Conservation (phyloP, 2,888 invertebrate species). For the Gymnosoma rotundatum region DNA sequence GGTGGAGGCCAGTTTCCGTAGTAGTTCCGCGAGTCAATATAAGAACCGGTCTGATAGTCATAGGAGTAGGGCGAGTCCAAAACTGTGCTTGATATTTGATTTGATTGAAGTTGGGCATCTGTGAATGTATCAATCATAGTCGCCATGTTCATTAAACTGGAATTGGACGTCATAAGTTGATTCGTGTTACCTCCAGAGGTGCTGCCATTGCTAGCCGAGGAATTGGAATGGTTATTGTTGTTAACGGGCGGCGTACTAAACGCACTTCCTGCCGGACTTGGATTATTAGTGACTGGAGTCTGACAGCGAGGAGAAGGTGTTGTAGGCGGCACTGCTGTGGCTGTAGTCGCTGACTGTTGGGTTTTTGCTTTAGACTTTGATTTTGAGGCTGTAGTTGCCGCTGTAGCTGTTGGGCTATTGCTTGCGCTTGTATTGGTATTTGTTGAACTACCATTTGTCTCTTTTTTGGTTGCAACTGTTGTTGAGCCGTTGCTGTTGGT, state of each 20-base stretch:
- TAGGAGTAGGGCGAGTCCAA: slow-evolving; percentile 87
- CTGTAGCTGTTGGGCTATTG: slow-evolving; percentile 44
- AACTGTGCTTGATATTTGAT: slow-evolving; percentile 93
- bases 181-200: slow-evolving; percentile 77
- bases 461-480: slow-evolving; percentile 59
- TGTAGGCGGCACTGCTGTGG: slow-evolving; percentile 77
- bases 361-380: slow-evolving; percentile 75
- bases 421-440: slow-evolving; percentile 45
- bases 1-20: slow-evolving; percentile 85
- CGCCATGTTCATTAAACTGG: slow-evolving; percentile 88
- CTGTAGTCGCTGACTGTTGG: slow-evolving; percentile 73
- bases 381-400: slow-evolving; percentile 70
- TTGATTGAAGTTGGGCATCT: slow-evolving; percentile 91
- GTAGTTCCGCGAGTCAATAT: slow-evolving; percentile 86
- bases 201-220: slow-evolving; percentile 65
- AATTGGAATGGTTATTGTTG: slow-evolving; percentile 71
- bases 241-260: slow-evolving; percentile 82
- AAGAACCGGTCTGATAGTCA: slow-evolving; percentile 84
- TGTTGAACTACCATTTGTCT: slow-evolving; percentile 44
- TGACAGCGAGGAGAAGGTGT: slow-evolving; percentile 81
- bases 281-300: slow-evolving; percentile 83
- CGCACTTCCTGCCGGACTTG: slow-evolving; percentile 84
- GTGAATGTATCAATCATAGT: slow-evolving; percentile 90
- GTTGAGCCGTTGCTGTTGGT: slow-evolving; percentile 65
- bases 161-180: slow-evolving; percentile 81